A percentile compares a stretch with the other conserved stretches of the same genome.
These are phyloP conservation scores for Epicampocera succincta DNA, from an alignment of 2,888 invertebrate genomes.

Conservation along the genomic window DNA sequence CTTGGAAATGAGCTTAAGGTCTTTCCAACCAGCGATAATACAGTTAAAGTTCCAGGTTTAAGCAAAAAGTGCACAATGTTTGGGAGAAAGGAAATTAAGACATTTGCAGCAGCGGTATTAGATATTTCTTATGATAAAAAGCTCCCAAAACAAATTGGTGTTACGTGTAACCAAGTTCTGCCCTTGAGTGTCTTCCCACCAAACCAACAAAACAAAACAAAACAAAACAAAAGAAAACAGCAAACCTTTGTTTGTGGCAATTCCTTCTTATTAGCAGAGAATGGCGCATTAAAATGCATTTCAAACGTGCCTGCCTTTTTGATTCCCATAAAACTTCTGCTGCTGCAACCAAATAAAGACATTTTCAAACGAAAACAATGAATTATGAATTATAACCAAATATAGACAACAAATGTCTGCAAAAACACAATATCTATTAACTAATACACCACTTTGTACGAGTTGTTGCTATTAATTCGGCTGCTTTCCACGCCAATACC, in stretches of 20 bases:
- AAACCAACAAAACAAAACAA: slow-evolving; percentile 26
- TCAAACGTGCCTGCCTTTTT: slow-evolving; percentile 21
- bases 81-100: neutral
- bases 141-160: slow-evolving; percentile 22
- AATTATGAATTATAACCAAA: slow-evolving; percentile 70
- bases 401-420: slow-evolving; percentile 67
- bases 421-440: slow-evolving; percentile 68
- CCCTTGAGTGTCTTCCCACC: neutral
- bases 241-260: neutral
- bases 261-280: slow-evolving; percentile 18
- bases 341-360: slow-evolving; percentile 59
- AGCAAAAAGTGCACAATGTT: neutral
- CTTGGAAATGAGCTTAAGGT: too few relatives aligned
- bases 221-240: slow-evolving; percentile 33
- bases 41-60: too few relatives aligned
- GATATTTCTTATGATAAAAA: slow-evolving; percentile 27
- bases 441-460: slow-evolving; percentile 56
- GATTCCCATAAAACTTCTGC: slow-evolving; percentile 57
- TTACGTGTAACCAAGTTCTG: neutral
- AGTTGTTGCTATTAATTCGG: slow-evolving; percentile 14
- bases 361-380: slow-evolving; percentile 65
- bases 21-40: too few relatives aligned
- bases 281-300: slow-evolving; percentile 24
- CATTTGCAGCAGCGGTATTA: slow-evolving; percentile 6
- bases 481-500: neutral